phyloP scores from a whole-genome alignment of 2,888 invertebrate species.

The Melipona bicolor region DNA sequence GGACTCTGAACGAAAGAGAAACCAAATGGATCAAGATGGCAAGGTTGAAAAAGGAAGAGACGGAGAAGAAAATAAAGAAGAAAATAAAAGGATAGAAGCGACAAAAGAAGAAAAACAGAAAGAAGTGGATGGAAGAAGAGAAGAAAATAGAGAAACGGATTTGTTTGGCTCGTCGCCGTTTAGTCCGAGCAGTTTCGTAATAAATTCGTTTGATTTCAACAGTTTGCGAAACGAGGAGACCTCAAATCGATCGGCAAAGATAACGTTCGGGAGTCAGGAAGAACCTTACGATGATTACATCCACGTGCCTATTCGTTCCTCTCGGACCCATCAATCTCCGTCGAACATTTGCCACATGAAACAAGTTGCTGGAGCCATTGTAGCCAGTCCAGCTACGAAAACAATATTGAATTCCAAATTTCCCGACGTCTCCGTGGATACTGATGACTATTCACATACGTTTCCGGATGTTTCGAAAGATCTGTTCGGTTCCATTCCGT shows the following conservation, averaged over 20 bases:
- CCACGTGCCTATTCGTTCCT: constrained; percentile 12
- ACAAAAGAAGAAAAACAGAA: background rate
- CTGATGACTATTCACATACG: constrained; percentile 50
- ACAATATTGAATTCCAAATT: constrained; percentile 73
- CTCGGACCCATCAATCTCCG: background rate
- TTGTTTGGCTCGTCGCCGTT: constrained; percentile 84
- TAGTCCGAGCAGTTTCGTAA: constrained; percentile 75
- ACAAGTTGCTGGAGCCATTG: too few relatives aligned
- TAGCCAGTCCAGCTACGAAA: background rate
- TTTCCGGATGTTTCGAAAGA: constrained; percentile 72
- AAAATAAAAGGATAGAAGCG: background rate
- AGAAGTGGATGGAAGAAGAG: too few relatives aligned
- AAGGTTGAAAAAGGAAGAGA: background rate
- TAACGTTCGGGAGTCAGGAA: constrained; percentile 24
- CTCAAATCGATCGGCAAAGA: too few relatives aligned
- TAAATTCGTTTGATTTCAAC: constrained; percentile 77
- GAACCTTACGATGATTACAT: constrained; percentile 31
- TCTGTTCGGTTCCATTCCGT: constrained; percentile 82
- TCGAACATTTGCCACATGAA: background rate
- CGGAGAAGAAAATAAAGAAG: background rate
- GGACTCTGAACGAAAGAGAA: background rate
- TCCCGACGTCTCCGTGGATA: constrained; percentile 77
- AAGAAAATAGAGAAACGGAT: constrained; percentile 74
- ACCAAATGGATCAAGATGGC: background rate
- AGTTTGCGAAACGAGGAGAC: background rate